A percentile compares a stretch with the other conserved stretches of the same genome.
phyloP scores from a whole-genome alignment of 2,113 vertebrate species.

The Sturnira hondurensis region DNA sequence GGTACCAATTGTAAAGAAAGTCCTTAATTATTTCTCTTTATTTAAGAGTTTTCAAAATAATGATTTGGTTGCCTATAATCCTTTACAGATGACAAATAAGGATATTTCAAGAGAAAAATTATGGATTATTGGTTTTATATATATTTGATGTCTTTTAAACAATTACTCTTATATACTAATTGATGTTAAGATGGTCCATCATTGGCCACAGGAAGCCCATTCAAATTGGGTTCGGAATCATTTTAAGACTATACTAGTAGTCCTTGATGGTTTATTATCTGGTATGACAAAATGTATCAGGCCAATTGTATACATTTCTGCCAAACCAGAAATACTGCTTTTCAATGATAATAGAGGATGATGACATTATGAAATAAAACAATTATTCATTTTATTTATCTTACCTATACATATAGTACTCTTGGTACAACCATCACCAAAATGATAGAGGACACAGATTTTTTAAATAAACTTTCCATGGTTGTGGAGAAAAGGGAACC shows the following conservation, averaged over 20 bases:
- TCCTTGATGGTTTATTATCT: background rate
- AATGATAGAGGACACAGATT: background rate
- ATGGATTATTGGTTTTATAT: background rate
- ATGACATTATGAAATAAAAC: conserved; percentile 27
- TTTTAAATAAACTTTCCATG: background rate
- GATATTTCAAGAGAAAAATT: background rate
- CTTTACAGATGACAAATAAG: background rate
- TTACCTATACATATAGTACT: background rate
- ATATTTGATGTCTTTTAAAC: background rate
- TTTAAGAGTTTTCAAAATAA: background rate
- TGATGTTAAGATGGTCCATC: background rate
- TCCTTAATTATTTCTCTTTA: background rate
- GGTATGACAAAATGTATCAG: background rate
- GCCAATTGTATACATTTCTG: background rate
- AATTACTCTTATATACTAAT: background rate
- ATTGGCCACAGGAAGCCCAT: background rate
- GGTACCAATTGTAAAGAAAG: background rate
- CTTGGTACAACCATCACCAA: background rate
- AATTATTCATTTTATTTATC: background rate
- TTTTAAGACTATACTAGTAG: background rate
- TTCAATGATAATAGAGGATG: background rate
- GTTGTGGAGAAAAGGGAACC: no score
- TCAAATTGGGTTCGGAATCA: background rate
- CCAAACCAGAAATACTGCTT: background rate
- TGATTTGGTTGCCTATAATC: background rate